Evolutionary conservation across 2,888 invertebrate genomes (phyloP), one percentile per base, ranked within the genome.

Genomic region (Dusona sp.): DNA sequence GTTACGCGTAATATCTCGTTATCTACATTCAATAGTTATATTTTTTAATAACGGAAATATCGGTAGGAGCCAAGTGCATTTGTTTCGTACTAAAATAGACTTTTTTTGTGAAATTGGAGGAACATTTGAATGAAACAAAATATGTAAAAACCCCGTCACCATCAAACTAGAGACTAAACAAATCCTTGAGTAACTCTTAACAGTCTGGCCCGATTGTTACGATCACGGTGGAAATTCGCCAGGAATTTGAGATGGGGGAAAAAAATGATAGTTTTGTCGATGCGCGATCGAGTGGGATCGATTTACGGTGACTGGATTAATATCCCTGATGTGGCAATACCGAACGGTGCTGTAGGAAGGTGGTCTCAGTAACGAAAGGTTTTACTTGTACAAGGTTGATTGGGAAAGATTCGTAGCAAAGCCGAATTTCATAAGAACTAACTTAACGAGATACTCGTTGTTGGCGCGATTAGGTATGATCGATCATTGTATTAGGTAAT

Each of bases 361-460:
- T 36, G 65, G 64, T 48, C 78, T 85, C 57, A 67, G 65, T 48
- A 38, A 78, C 38, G 51, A 75, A 42, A 75, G 45, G 51, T 67
- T 78, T 38, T 78, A 45, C n/a, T 61, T 54, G 45, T 45, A 81
- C 85, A 85, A 85, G 85, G 85, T 81, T 85, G 78, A 81, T 78
- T 78, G 81, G 36, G 81, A 74, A 85, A 85, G 48, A 4, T 33
- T 48, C 29, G 29, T 67, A 67, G 54, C 64, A 61, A 61, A 22
- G 57, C 67, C 85, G 45, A 81, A 85, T 85, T 85, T 85, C 81
- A 81, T 73, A 81, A 85, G 38, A 54, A 54, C 3, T 29, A 77
- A 45, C 48, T 77, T 77, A n/a, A 3, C 75, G 33, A 22, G 25
- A 61, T 36, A 25, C 13, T 22, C 57, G 57, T 57, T 11, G n/a